Evolutionary conservation across 2,888 invertebrate species (phyloP), one percentile per base, ranked within the genome.

Genomic region (Diloba caeruleocephala): DNA sequence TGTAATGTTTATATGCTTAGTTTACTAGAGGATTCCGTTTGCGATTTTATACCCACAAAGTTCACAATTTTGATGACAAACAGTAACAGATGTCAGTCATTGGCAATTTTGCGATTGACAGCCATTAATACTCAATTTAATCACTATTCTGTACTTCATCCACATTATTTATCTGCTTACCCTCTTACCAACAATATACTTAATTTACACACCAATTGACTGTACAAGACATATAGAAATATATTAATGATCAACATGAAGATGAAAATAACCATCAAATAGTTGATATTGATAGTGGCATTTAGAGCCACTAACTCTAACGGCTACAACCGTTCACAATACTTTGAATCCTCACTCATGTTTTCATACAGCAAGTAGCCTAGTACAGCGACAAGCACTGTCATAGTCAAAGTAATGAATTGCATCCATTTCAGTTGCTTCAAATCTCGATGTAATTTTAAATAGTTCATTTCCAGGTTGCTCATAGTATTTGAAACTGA

Each of bases 401-500:
- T 90, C 54, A 92, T 67, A 0, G 86, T 33, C 1, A 92, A 63
- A 0, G 89, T 89, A 0, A 91, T 6, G 6, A 88, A 76, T 39
- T 92, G 92, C 43, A 87, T 81, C 1, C 84, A 57, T 41, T 89
- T 92, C 28, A 93, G 42, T 37, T 72, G 84, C 10, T 84, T 74
- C 1, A 92, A 73, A 49, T 90, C 85, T 5, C 72, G 76, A 25
- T 87, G 85, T 0, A 93, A 43, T 0, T 62, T 64, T 15, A 85
- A 85, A 25, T 90, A 90, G 38, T 89, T 89, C 14, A 75, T 77
- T 48, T 92, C 89, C 3, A 93, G 58, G 23, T 84, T 88, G 10
- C 82, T 86, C 6, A 92, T 32, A 0, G 98, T 98, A 15, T 96
- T 95, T 56, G 95, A 95, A 2, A 96, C 96, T 0, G 96, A 97